These are phyloP conservation scores for Trachelipus rathkii DNA, from an alignment of 1,140 invertebrate genomes.

Conservation along the genomic window DNA sequence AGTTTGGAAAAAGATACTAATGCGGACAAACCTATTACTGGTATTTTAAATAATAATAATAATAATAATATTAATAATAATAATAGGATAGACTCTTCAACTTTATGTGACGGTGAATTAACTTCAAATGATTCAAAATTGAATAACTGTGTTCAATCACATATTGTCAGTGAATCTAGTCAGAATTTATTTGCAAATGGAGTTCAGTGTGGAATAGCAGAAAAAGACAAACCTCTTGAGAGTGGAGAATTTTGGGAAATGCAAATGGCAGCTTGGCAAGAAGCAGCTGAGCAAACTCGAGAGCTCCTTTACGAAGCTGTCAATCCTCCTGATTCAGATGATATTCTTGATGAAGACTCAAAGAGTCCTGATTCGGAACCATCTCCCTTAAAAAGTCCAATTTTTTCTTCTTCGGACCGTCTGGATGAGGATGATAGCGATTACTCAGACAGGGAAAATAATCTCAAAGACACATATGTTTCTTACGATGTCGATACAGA, in stretches of 20 bases:
- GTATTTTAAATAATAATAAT: no score
- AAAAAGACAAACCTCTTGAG: not conserved
- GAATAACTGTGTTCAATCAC: no score
- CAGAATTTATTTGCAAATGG: no score
- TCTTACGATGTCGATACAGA: conserved; percentile 23
- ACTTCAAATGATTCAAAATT: no score
- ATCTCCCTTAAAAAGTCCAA: conserved; percentile 9
- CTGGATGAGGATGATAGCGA: not conserved
- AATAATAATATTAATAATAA: no score
- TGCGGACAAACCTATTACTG: no score
- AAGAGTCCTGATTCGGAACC: conserved; percentile 8
- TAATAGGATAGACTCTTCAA: no score
- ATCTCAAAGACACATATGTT: conserved; percentile 17
- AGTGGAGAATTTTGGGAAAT: conserved; percentile 24
- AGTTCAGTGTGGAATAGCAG: not conserved
- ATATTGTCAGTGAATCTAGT: no score
- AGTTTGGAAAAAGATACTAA: no score
- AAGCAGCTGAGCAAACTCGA: conserved; percentile 21
- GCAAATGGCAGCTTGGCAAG: conserved; percentile 29
- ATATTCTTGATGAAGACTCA: not conserved
- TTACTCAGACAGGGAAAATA: not conserved
- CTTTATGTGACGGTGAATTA: no score
- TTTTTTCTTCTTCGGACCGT: not conserved
- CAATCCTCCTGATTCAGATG: not conserved
- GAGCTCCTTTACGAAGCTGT: conserved; percentile 22